phyloP scores from a whole-genome alignment of 2,113 vertebrate genomes.

The Montifringilla adamsi region DNA sequence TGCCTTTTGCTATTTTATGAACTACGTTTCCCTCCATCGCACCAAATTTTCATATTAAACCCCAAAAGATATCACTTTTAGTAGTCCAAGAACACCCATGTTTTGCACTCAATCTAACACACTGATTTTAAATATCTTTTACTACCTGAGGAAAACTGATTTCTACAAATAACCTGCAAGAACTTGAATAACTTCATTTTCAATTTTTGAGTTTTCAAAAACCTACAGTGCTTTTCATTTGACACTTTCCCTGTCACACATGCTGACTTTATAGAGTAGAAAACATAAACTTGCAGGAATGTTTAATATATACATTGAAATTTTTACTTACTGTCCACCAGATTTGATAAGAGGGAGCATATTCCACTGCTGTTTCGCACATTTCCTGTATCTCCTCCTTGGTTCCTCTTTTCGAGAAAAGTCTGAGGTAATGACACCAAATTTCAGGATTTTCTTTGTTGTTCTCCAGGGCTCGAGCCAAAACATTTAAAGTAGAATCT shows the following conservation, averaged over 20 bases:
- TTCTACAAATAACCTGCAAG: neutral
- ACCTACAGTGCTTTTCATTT: neutral
- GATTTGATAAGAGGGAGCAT: slow-evolving; percentile 84
- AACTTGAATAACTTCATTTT: neutral
- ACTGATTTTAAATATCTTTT: neutral
- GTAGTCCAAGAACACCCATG: neutral
- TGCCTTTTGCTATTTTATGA: neutral
- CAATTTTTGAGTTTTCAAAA: neutral
- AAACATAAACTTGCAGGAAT: neutral
- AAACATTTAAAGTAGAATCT: slow-evolving; percentile 92
- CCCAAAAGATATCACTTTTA: neutral
- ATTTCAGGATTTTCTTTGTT: slow-evolving; percentile 93
- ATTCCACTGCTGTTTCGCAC: slow-evolving; percentile 97
- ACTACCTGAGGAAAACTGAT: neutral
- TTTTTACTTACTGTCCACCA: slow-evolving; percentile 90
- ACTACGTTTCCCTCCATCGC: neutral
- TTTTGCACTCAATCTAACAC: neutral
- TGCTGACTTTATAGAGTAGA: neutral
- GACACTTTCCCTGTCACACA: neutral
- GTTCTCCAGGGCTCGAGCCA: slow-evolving; percentile 92
- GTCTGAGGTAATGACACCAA: slow-evolving; percentile 93
- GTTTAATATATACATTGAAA: neutral
- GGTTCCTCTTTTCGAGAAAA: slow-evolving; percentile 89
- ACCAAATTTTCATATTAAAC: neutral
- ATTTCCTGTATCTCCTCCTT: slow-evolving; percentile 93